A percentile compares a stretch with the other conserved stretches of the same genome.
These are phyloP conservation scores for Ptychadena robeensis DNA, from an alignment of 2,797 vertebrate genomes.

Conservation along the genomic window DNA sequence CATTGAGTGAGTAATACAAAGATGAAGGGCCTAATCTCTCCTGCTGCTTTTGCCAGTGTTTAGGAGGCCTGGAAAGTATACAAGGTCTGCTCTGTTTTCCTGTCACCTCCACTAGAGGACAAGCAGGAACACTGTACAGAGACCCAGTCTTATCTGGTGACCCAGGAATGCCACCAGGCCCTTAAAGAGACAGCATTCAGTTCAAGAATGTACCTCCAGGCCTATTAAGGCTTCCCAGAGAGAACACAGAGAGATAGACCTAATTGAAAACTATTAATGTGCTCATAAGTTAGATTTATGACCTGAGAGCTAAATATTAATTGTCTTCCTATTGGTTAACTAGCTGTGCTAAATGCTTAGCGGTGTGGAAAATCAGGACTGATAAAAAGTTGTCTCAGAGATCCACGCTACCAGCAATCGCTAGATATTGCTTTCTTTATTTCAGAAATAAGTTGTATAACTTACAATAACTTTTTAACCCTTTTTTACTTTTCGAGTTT, in stretches of 20 bases:
- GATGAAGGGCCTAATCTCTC: conserved; percentile 54
- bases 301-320: not conserved
- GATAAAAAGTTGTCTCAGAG: not conserved
- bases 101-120: conserved; percentile 54
- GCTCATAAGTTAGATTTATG: not conserved
- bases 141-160: conserved; percentile 54
- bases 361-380: not conserved
- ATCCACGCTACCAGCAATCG: not conserved
- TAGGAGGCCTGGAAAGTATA: conserved; percentile 53
- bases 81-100: conserved; percentile 58
- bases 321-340: not conserved
- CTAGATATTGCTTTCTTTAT: too few species aligned
- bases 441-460: too few species aligned
- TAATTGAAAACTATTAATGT: not conserved
- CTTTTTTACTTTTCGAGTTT: too few species aligned
- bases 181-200: conserved; percentile 42
- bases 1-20: conserved; percentile 51
- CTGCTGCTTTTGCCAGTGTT: conserved; percentile 49
- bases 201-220: conserved; percentile 7
- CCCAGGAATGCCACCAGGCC: conserved; percentile 47
- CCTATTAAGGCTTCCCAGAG: conserved; percentile 1
- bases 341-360: not conserved
- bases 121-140: conserved; percentile 54
- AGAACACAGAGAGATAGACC: not conserved
- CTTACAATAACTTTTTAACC: too few species aligned